A percentile compares a stretch with the other conserved stretches of the same genome.
Conservation (phyloP, 1,140 invertebrate genomes). For the Leptonema lineaticorne region DNA sequence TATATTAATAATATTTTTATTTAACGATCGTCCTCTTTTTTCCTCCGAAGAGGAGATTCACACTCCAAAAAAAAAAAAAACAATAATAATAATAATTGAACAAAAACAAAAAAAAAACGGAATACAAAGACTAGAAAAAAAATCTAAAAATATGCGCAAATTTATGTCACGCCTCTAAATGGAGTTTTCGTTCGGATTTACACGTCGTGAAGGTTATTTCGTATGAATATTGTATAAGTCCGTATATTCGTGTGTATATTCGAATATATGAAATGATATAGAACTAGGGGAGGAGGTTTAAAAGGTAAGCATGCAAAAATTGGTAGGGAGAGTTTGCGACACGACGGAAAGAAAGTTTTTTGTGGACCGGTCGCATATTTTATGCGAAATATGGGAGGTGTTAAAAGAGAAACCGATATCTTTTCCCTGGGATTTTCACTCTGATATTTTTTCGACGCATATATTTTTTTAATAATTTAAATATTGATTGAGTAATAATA, state of each 20-base stretch:
- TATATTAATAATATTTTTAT: not conserved
- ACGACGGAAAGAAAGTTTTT: conserved; percentile 33
- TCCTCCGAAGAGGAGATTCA: too few relatives aligned
- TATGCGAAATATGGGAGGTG: conserved; percentile 38
- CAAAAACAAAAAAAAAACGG: not conserved
- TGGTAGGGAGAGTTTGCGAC: conserved; percentile 25
- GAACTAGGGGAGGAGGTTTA: too few relatives aligned
- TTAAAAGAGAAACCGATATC: conserved; percentile 40
- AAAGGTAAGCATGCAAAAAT: conserved; percentile 12
- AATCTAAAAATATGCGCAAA: too few relatives aligned
- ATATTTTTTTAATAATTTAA: too few relatives aligned
- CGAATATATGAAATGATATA: not conserved
- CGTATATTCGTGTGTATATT: not conserved
- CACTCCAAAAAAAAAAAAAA: too few relatives aligned
- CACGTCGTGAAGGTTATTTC: too few relatives aligned
- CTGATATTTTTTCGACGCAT: not conserved
- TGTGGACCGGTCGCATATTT: conserved; percentile 37
- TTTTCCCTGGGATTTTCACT: conserved; percentile 25
- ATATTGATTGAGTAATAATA: too few relatives aligned
- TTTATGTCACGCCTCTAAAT: not conserved
- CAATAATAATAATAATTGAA: not conserved
- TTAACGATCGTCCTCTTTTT: too few relatives aligned
- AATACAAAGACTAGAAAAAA: too few relatives aligned
- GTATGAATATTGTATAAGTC: too few relatives aligned
- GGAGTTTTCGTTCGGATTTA: not conserved